Evolutionary conservation across 2,888 invertebrate species (phyloP).

Genomic region (Patella caerulea): DNA sequence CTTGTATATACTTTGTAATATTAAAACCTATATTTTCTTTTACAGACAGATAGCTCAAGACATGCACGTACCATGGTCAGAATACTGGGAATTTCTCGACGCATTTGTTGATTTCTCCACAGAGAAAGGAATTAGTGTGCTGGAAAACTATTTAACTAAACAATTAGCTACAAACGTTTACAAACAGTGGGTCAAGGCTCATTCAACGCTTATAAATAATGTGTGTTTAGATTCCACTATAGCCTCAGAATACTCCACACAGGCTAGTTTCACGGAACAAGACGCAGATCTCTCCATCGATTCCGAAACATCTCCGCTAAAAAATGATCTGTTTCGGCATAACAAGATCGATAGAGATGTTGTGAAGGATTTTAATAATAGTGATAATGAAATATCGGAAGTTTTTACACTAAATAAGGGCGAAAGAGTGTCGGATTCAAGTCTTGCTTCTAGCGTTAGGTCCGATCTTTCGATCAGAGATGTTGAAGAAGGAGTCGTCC

Average conservation of each 20-base stretch:
- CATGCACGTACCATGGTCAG: conserved; percentile 80
- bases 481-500: not conserved
- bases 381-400: not conserved
- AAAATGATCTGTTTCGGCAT: not conserved
- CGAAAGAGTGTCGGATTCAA: not conserved
- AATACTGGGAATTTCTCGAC: conserved; percentile 93
- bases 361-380: not conserved
- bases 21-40: conserved; percentile 14
- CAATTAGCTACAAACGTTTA: conserved; percentile 25
- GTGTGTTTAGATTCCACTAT: conserved; percentile 4
- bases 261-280: conserved; percentile 7
- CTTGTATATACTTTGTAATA: not conserved
- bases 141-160: conserved; percentile 82
- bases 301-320: not conserved
- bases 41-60: conserved; percentile 64
- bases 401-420: not conserved
- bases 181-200: conserved; percentile 5
- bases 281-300: not conserved
- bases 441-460: not conserved
- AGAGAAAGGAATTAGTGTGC: conserved; percentile 79
- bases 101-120: conserved; percentile 85
- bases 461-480: not conserved
- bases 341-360: not conserved
- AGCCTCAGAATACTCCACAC: not conserved
- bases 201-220: not conserved